A percentile compares a stretch with the other conserved stretches of the same genome.
Evolutionary conservation across 2,888 invertebrate genomes (phyloP).

Genomic region (Salpingus planirostris): DNA sequence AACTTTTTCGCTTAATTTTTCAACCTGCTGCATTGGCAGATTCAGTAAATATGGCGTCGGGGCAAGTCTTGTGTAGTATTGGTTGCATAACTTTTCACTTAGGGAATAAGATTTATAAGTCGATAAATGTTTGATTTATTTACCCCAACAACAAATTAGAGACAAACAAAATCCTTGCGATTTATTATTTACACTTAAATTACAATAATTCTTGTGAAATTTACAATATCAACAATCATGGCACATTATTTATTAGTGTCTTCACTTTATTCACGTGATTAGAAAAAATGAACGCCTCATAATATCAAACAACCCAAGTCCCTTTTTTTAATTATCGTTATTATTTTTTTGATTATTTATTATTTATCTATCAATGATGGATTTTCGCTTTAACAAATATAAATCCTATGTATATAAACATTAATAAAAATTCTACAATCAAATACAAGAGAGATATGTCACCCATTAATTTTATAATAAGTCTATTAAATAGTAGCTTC

Average conservation of each 20-base stretch:
- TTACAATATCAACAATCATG: constrained; percentile 16
- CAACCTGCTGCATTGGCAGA: not conserved
- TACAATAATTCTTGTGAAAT: constrained; percentile 12
- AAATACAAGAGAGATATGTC: constrained; percentile 11
- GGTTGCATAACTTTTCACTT: not conserved
- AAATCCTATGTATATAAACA: constrained; percentile 11
- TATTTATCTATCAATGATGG: constrained; percentile 4
- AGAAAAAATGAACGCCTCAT: too few species aligned
- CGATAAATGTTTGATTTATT: not conserved
- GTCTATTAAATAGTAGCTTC: too few species aligned
- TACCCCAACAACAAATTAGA: constrained; percentile 1
- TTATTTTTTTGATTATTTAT: constrained; percentile 4
- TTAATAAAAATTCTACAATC: constrained; percentile 12
- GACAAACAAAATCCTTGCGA: constrained; percentile 7
- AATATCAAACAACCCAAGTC: too few species aligned
- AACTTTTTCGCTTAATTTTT: constrained; percentile 4
- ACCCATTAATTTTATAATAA: constrained; percentile 11
- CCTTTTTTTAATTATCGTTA: too few species aligned
- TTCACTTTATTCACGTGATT: too few species aligned
- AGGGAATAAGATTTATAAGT: not conserved
- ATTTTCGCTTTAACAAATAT: constrained; percentile 6
- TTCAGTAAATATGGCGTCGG: not conserved
- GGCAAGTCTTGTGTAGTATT: not conserved
- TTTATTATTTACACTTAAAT: constrained; percentile 12
- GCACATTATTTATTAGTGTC: too few species aligned